phyloP scores from a whole-genome alignment of 1,140 invertebrate species.

The Caenorhabditis tropicalis region DNA sequence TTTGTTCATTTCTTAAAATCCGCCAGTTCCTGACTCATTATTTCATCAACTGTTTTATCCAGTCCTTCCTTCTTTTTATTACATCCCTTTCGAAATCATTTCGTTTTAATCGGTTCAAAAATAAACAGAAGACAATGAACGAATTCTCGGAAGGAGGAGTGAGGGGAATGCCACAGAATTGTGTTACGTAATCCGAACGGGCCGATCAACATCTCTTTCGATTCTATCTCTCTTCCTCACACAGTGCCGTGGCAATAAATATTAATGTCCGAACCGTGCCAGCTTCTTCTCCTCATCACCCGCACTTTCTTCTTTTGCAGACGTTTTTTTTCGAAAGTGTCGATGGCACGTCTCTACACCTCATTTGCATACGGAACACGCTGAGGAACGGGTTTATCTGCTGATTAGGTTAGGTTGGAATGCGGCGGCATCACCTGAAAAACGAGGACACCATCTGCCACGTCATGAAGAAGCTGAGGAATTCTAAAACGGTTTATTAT shows the following conservation, averaged over 20 bases:
- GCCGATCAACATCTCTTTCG: slow-evolving; percentile 11
- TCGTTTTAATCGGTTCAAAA: slow-evolving; percentile 17
- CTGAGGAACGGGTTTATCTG: slow-evolving; percentile 13
- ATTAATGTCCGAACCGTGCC: slow-evolving; percentile 32
- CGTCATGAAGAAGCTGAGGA: slow-evolving; percentile 10
- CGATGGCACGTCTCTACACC: slow-evolving; percentile 41
- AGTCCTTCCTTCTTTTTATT: not conserved
- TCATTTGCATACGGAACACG: slow-evolving; percentile 38
- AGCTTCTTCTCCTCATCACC: slow-evolving; percentile 12
- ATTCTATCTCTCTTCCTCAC: not conserved
- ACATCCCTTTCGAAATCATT: not conserved
- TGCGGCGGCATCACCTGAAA: not conserved
- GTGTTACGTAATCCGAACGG: slow-evolving; percentile 39
- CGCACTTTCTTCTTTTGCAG: slow-evolving; percentile 9
- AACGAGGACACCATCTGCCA: not conserved
- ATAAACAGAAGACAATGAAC: slow-evolving; percentile 17
- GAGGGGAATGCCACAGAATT: not conserved
- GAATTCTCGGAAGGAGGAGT: not conserved
- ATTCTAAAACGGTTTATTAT: slow-evolving; percentile 26
- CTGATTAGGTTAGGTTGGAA: slow-evolving; percentile 36
- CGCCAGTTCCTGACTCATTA: not conserved
- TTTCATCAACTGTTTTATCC: too few relatives aligned
- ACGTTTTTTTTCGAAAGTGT: not conserved
- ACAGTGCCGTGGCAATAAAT: slow-evolving; percentile 27
- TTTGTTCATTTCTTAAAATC: not conserved